phyloP scores from a whole-genome alignment of 2,113 vertebrate species.

The Platycercus adscitus region DNA sequence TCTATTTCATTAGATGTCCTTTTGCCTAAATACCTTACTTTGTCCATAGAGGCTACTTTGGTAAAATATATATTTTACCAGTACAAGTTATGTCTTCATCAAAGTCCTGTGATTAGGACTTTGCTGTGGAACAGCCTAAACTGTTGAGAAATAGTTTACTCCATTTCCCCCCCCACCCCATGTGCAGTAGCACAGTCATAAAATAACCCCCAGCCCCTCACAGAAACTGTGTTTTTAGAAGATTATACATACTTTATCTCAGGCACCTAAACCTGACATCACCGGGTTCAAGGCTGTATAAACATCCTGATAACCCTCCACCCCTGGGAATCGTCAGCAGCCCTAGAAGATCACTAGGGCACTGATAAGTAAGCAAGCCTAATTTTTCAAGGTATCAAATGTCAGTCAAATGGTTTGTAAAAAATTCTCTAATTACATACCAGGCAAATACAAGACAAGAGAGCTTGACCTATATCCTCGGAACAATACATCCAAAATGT shows the following conservation, averaged over 20 bases:
- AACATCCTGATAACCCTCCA: background rate
- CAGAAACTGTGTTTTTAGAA: background rate
- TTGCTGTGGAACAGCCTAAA: background rate
- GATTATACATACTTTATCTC: background rate
- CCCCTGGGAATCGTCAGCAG: background rate
- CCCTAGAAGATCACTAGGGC: background rate
- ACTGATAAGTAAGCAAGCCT: background rate
- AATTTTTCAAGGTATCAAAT: conserved; percentile 13
- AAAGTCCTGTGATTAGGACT: background rate
- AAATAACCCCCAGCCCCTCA: fast-evolving
- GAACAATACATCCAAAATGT: background rate
- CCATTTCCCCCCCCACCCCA: background rate
- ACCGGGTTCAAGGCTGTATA: background rate
- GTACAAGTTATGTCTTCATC: background rate
- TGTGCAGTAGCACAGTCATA: background rate
- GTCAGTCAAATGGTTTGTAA: background rate
- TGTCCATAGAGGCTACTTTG: background rate
- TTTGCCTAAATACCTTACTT: background rate
- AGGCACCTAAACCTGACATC: background rate
- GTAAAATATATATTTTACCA: background rate
- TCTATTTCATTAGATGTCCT: background rate
- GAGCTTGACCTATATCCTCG: background rate
- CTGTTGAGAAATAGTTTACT: background rate
- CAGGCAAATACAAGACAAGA: background rate
- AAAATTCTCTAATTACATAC: background rate